Conservation (phyloP, 2,113 vertebrate genomes). For the Rynchops niger region DNA sequence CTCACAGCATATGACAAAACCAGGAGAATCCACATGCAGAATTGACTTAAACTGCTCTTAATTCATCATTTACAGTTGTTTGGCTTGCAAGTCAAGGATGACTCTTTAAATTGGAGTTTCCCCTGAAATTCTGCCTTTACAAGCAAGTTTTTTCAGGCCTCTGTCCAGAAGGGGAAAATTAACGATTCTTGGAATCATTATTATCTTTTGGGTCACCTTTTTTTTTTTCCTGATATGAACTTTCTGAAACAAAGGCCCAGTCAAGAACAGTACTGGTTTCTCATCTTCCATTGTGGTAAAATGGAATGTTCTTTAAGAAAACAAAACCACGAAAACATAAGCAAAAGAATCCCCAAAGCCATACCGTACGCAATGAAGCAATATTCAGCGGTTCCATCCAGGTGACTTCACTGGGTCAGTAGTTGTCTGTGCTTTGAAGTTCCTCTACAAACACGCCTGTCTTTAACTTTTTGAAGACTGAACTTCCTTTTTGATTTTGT, state of each 20-base stretch:
- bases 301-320: not conserved
- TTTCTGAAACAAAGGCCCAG: not conserved
- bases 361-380: not conserved
- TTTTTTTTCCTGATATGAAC: not conserved
- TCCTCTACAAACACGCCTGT: not conserved
- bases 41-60: not conserved
- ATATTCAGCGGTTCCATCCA: not conserved
- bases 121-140: conserved; percentile 32
- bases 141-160: conserved; percentile 23
- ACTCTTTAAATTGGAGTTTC: conserved; percentile 42
- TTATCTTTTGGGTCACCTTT: not conserved
- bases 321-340: not conserved
- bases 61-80: conserved; percentile 11
- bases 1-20: not conserved
- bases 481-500: not conserved
- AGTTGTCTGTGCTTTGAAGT: not conserved
- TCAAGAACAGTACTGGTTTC: not conserved
- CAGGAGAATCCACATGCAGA: not conserved
- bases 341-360: not conserved
- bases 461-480: not conserved
- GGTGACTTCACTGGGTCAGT: conserved; percentile 4
- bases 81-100: not conserved
- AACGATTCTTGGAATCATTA: not conserved
- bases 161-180: not conserved
- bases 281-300: not conserved